These are phyloP conservation scores for Lochmaea capreae DNA, from an alignment of 2,888 invertebrate genomes.

Conservation along the genomic window DNA sequence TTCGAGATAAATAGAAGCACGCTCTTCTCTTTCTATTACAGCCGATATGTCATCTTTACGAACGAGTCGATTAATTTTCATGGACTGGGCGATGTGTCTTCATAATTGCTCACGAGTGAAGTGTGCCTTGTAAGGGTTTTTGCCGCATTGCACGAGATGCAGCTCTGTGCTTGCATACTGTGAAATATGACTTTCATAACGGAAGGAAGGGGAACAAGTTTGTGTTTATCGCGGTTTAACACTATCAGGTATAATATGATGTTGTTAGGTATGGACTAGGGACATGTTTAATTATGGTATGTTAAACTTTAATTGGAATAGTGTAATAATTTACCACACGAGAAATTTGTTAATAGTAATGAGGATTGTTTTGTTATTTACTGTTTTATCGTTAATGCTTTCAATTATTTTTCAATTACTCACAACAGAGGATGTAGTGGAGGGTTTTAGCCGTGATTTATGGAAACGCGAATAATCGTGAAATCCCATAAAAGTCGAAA, in stretches of 20 bases:
- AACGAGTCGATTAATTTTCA: constrained; percentile 49
- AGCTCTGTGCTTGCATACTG: constrained; percentile 12
- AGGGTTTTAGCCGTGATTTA: no score
- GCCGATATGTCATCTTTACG: constrained; percentile 47
- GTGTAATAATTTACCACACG: background rate
- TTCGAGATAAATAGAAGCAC: constrained; percentile 10
- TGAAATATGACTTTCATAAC: constrained; percentile 27
- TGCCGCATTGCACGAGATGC: constrained; percentile 28
- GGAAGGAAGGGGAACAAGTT: constrained; percentile 8
- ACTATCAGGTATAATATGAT: constrained; percentile 21
- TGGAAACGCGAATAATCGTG: no score
- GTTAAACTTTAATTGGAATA: background rate
- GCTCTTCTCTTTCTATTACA: constrained; percentile 5
- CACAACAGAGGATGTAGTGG: no score
- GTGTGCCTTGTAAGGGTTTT: constrained; percentile 29
- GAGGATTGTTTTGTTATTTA: background rate
- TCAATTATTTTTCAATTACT: no score
- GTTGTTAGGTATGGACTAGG: background rate
- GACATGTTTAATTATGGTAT: constrained; percentile 4
- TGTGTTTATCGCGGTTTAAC: constrained; percentile 28
- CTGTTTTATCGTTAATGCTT: no score
- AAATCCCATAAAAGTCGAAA: no score
- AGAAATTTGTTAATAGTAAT: background rate
- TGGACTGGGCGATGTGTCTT: constrained; percentile 44
- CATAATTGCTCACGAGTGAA: constrained; percentile 39